A percentile compares a stretch with the other conserved stretches of the same genome.
Conservation (phyloP, 2,888 invertebrate species). For the Acheta domesticus region DNA sequence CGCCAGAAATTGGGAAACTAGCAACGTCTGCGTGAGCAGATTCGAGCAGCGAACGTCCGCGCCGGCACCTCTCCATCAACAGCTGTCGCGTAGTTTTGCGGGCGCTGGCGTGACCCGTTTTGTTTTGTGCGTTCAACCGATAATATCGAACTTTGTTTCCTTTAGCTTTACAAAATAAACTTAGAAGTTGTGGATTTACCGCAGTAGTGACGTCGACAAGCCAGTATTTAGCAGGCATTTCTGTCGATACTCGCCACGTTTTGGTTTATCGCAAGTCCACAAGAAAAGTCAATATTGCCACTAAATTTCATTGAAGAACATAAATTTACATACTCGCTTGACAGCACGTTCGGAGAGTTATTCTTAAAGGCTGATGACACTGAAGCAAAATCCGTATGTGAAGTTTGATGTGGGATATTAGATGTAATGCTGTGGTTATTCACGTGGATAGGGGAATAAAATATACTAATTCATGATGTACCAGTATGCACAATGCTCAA, state of each 20-base stretch:
- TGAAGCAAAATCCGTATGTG: too few species aligned
- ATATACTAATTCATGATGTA: too few species aligned
- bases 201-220: background rate
- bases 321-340: background rate
- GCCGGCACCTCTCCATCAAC: background rate
- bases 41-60: background rate
- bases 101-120: background rate
- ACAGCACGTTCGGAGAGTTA: background rate
- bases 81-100: background rate
- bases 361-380: too few species aligned
- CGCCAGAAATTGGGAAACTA: too few species aligned
- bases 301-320: background rate
- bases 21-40: too few species aligned
- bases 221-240: background rate
- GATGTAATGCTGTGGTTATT: too few species aligned
- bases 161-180: background rate
- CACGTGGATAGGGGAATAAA: too few species aligned
- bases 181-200: background rate
- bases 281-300: background rate
- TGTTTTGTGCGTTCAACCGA: background rate
- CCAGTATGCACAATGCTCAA: too few species aligned
- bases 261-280: conserved; percentile 3
- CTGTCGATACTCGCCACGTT: background rate
- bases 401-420: too few species aligned
- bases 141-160: conserved; percentile 11